Percentiles rank a stretch among this genome's conserved stretches.
Evolutionary conservation across 2,888 invertebrate genomes (phyloP).

Genomic region (Autographa gamma): DNA sequence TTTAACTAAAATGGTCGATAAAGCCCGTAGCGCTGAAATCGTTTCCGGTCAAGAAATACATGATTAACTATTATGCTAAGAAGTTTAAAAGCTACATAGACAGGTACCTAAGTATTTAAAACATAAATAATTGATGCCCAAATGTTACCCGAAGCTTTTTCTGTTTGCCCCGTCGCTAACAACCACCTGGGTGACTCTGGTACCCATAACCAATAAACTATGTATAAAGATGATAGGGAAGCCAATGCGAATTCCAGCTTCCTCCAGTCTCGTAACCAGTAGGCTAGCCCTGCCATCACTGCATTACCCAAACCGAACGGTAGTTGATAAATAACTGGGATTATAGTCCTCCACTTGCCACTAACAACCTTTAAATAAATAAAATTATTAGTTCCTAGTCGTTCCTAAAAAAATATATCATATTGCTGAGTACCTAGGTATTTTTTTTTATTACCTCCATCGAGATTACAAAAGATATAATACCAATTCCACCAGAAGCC

Average conservation of each 20-base stretch:
- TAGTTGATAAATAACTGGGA: slow-evolving; percentile 90
- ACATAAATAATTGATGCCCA: too few relatives aligned
- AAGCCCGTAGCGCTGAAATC: neutral
- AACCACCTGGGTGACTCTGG: slow-evolving; percentile 91
- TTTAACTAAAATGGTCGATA: neutral
- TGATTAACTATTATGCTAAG: too few relatives aligned
- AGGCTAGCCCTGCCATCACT: slow-evolving; percentile 88
- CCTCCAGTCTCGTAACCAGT: slow-evolving; percentile 90
- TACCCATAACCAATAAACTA: slow-evolving; percentile 84
- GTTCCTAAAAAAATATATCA: neutral
- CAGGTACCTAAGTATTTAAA: too few relatives aligned
- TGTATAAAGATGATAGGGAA: slow-evolving; percentile 83
- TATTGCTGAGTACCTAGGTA: neutral
- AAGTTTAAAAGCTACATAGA: too few relatives aligned
- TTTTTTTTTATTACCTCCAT: slow-evolving; percentile 84
- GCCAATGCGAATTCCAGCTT: slow-evolving; percentile 88
- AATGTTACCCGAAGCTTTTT: slow-evolving; percentile 81
- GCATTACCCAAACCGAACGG: slow-evolving; percentile 90
- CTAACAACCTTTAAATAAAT: slow-evolving; percentile 83
- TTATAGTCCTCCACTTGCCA: slow-evolving; percentile 89
- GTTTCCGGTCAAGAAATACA: too few relatives aligned
- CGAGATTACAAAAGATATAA: slow-evolving; percentile 91
- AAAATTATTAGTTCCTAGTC: neutral
- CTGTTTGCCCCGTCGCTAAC: slow-evolving; percentile 85
- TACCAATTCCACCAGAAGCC: slow-evolving; percentile 90